Evolutionary conservation across 2,888 invertebrate species (phyloP), one percentile per base, ranked within the genome.

Genomic region (Slavum lentiscoides): DNA sequence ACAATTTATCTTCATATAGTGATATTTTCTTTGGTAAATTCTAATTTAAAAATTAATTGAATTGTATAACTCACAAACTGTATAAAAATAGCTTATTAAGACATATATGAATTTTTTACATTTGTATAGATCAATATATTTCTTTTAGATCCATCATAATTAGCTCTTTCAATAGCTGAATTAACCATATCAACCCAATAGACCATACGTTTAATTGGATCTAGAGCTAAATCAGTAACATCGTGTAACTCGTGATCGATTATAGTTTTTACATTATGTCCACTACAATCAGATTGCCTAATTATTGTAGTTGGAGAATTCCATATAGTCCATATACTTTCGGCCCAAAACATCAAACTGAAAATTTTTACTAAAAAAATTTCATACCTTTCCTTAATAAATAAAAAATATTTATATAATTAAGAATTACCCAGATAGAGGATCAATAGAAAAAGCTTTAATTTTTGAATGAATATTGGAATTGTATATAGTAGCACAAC

Each of bases 181-280:
- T 87, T 85, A 83, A 89, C 88, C 81, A 89, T 89, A 86, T 96
- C 94, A 0, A 91, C 90, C 88, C 93, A 94, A 85, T 94, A 98
- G 8, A 97, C 86, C 37, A 89, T 86, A 83, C 90, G 88, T 84
- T 89, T 87, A 15, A 88, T 86, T 75, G 88, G 86, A 86, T 92
- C 91, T 39, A 91, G 85, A 1, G 90, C 87, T 15, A 92, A 85
- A 23, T 90, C 90, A 84, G 88, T 89, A 0, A 91, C 89, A 87
- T 89, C 88, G 4, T 86, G 85, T 49, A 89, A 84, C 74, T 88
- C 85, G 3, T 85, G 85, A 6, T 85, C 83, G 5, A 89, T 86
- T 30, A 91, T 86, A 1, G 84, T 82, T 37, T 84, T 84, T 13
- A 87, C 85, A 69, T 88, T 83, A 13, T 86, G 84, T 49, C 91